phyloP scores from a whole-genome alignment of 2,113 vertebrate genomes.

The Paradoxurus hermaphroditus region DNA sequence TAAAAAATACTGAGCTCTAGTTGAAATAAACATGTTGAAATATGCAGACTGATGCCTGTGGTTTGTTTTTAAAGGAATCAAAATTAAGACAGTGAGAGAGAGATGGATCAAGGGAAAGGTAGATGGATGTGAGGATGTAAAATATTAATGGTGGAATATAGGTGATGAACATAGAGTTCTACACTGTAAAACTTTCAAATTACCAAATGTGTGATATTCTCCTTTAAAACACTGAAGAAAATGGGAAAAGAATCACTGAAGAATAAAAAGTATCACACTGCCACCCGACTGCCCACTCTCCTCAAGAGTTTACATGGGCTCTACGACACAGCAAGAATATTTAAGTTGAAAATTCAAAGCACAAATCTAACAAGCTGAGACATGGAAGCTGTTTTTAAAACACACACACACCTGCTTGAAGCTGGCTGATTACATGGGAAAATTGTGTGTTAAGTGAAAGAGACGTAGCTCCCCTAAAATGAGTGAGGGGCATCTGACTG shows the following conservation, averaged over 20 bases:
- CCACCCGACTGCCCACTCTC: not conserved
- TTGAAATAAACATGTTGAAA: not conserved
- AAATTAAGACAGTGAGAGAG: not conserved
- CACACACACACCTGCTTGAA: not conserved
- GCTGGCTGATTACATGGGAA: constrained; percentile 18
- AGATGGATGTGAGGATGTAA: not conserved
- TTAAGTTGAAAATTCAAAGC: not conserved
- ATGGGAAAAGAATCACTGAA: not conserved
- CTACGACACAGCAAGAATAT: not conserved
- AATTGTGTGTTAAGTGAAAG: not conserved
- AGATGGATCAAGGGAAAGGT: not conserved
- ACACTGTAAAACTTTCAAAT: not conserved
- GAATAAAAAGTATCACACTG: not conserved
- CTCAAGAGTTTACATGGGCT: not conserved
- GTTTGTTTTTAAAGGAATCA: not conserved
- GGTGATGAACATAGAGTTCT: not conserved
- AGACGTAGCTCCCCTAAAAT: constrained; percentile 30
- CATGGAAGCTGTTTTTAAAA: not conserved
- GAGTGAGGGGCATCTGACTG: not conserved
- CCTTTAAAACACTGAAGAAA: not conserved
- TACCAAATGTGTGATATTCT: not conserved
- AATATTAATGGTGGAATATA: not conserved
- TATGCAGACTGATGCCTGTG: not conserved
- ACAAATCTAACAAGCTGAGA: not conserved
- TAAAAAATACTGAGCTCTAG: not conserved